phyloP scores from a whole-genome alignment of 2,797 vertebrate species.

The Muraenolepis orangiensis region DNA sequence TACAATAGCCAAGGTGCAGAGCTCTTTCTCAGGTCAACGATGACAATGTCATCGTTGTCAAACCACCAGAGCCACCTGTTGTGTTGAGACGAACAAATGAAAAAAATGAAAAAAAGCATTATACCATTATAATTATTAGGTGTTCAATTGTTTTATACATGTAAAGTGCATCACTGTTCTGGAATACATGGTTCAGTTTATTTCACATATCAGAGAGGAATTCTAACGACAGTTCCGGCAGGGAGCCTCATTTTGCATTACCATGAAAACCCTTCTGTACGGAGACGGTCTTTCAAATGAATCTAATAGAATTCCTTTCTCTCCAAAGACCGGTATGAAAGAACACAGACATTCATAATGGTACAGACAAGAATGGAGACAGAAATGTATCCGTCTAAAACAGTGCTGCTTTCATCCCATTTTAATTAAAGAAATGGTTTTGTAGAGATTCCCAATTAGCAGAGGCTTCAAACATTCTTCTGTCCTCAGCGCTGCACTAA shows the following conservation, averaged over 20 bases:
- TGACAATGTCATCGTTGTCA: background rate
- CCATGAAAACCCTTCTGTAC: slow-evolving; percentile 57
- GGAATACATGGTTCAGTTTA: slow-evolving; percentile 11
- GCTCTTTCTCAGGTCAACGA: background rate
- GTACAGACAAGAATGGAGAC: slow-evolving; percentile 68
- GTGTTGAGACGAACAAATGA: background rate
- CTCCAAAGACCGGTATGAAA: slow-evolving; percentile 73
- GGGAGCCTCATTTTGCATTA: slow-evolving; percentile 62
- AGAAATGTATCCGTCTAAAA: slow-evolving; percentile 75
- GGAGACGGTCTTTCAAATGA: slow-evolving; percentile 70
- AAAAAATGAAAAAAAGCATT: background rate
- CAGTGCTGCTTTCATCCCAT: slow-evolving; percentile 73
- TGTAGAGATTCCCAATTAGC: slow-evolving; percentile 80
- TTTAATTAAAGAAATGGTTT: slow-evolving; percentile 79
- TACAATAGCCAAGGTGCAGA: background rate
- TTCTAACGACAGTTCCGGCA: slow-evolving; percentile 50
- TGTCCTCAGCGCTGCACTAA: slow-evolving; percentile 72
- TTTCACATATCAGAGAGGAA: slow-evolving; percentile 43
- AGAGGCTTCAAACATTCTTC: slow-evolving; percentile 78
- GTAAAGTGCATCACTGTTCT: background rate
- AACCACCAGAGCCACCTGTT: background rate
- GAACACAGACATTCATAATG: slow-evolving; percentile 74
- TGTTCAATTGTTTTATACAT: background rate
- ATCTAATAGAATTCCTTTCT: slow-evolving; percentile 75
- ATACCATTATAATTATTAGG: background rate